phyloP scores from a whole-genome alignment of 2,797 vertebrate genomes.

The Thalassophryne amazonica region DNA sequence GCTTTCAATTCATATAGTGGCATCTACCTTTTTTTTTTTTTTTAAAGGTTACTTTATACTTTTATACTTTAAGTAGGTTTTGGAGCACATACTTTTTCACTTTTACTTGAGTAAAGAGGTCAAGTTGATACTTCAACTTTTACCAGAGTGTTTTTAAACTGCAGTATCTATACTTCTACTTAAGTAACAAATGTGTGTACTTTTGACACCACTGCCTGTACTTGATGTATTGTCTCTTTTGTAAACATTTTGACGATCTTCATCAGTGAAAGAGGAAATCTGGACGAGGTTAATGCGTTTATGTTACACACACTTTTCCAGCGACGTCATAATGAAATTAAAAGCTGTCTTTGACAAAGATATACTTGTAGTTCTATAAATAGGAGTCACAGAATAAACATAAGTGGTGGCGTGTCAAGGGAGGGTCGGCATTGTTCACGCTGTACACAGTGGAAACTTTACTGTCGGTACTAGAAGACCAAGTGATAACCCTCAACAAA shows the following conservation, averaged over 20 bases:
- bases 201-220: too few relatives aligned
- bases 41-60: too few relatives aligned
- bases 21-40: too few relatives aligned
- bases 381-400: conserved; percentile 35
- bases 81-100: too few relatives aligned
- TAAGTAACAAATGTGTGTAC: too few relatives aligned
- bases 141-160: too few relatives aligned
- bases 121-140: too few relatives aligned
- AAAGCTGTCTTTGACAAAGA: conserved; percentile 64
- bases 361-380: conserved; percentile 53
- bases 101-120: too few relatives aligned
- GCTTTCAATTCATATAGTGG: too few relatives aligned
- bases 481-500: conserved; percentile 54
- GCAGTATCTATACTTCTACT: too few relatives aligned
- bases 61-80: too few relatives aligned
- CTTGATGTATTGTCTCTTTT: neutral
- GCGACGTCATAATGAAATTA: conserved; percentile 36
- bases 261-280: conserved; percentile 21
- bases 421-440: conserved; percentile 56
- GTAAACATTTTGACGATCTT: neutral
- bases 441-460: conserved; percentile 64
- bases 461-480: conserved; percentile 35
- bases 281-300: conserved; percentile 16
- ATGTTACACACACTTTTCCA: conserved; percentile 24
- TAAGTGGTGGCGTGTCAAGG: conserved; percentile 27